A percentile compares a stretch with the other conserved stretches of the same genome.
Evolutionary conservation across 1,140 invertebrate genomes (phyloP).

Genomic region (Gryllus bimaculatus): DNA sequence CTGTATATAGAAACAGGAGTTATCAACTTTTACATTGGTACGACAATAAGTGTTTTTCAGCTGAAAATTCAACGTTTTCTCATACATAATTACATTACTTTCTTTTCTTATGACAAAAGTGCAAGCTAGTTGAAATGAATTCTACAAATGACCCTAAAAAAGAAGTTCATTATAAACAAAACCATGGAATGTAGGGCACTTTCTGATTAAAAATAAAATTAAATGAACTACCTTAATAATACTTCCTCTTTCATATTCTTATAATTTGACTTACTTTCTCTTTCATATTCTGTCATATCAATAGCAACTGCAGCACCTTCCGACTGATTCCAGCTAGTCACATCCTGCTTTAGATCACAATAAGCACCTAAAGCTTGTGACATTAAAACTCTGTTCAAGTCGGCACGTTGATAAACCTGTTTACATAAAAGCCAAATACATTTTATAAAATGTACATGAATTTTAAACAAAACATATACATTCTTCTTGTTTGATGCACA

Average conservation of each 20-base stretch:
- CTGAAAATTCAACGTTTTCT: too few species aligned
- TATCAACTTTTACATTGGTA: too few species aligned
- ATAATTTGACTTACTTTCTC: slow-evolving; percentile 59
- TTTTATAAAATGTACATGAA: too few species aligned
- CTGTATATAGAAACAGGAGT: too few species aligned
- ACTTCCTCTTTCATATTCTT: slow-evolving; percentile 81
- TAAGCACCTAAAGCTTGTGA: slow-evolving; percentile 84
- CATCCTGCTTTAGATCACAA: slow-evolving; percentile 83
- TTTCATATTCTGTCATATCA: slow-evolving; percentile 84
- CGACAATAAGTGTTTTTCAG: too few species aligned
- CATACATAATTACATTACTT: too few species aligned
- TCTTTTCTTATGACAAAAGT: too few species aligned
- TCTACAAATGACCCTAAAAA: neutral
- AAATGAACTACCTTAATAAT: neutral
- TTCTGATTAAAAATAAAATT: neutral
- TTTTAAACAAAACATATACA: too few species aligned
- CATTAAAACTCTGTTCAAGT: slow-evolving; percentile 83
- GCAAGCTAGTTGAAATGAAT: neutral
- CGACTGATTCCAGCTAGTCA: slow-evolving; percentile 74
- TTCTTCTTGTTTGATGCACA: too few species aligned
- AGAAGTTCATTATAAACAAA: neutral
- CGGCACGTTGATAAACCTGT: slow-evolving; percentile 82
- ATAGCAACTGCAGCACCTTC: slow-evolving; percentile 86
- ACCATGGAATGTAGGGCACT: neutral
- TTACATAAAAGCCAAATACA: slow-evolving; percentile 11